A percentile compares a stretch with the other conserved stretches of the same genome.
Conservation (phyloP, 2,113 vertebrate species). For the Nycticorax nycticorax region DNA sequence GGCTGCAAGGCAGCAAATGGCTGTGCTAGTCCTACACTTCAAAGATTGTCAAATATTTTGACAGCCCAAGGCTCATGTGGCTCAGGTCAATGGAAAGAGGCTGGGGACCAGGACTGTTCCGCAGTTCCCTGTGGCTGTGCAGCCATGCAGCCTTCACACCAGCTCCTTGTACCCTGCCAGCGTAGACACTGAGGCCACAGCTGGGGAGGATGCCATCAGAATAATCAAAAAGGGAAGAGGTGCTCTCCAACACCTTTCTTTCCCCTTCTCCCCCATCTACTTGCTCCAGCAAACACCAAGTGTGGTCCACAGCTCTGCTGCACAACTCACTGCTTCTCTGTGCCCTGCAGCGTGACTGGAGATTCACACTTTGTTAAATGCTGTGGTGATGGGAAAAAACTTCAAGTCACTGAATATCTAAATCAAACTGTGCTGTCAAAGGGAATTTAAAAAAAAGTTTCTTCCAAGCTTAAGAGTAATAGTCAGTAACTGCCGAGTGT, state of each 20-base stretch:
- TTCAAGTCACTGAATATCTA: slow-evolving; percentile 10
- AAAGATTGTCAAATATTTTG: neutral
- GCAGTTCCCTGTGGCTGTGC: neutral
- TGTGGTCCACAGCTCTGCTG: neutral
- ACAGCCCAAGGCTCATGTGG: neutral
- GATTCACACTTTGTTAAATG: neutral
- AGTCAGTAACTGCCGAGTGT: neutral
- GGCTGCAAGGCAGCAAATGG: neutral
- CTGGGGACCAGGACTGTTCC: neutral
- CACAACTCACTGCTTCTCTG: neutral
- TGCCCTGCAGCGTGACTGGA: neutral
- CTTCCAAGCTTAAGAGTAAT: neutral
- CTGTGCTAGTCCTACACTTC: neutral
- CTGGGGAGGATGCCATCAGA: neutral
- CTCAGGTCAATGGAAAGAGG: neutral
- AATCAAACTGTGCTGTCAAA: slow-evolving; percentile 17
- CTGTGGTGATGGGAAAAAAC: neutral
- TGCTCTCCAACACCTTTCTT: neutral
- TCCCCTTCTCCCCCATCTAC: neutral
- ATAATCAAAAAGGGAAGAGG: neutral
- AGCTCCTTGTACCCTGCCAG: neutral
- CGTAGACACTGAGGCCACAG: fast-evolving
- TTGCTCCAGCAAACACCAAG: neutral
- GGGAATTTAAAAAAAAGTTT: neutral
- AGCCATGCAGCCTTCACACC: neutral